Evolutionary conservation across 1,140 invertebrate species (phyloP), one percentile per base, ranked within the genome.

Genomic region (Eriosoma lanigerum): DNA sequence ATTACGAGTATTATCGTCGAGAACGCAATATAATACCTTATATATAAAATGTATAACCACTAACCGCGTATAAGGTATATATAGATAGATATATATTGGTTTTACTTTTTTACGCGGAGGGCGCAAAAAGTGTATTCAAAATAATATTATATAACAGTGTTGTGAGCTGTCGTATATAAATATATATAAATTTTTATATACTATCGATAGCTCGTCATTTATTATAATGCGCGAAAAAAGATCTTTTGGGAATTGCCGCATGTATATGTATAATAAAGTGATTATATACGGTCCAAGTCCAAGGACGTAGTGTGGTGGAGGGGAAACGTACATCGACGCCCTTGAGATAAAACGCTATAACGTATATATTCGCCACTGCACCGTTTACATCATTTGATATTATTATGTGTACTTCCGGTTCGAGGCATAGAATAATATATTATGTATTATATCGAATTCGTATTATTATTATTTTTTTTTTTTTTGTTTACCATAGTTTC

Each of bases 161-260:
- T n/a, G n/a, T n/a, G n/a, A n/a, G n/a, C n/a, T n/a, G n/a, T n/a
- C n/a, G n/a, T n/a, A n/a, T 32, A 0, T 62, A 64, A 2, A 10
- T 32, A 15, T n/a, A n/a, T 19, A 38, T 32, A 60, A 29, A 58
- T 58, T 29, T n/a, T 64, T 19, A n/a, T n/a, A n/a, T n/a, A n/a
- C n/a, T n/a, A n/a, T n/a, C n/a, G n/a, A n/a, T n/a, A n/a, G n/a
- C n/a, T n/a, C n/a, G 29, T 44, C n/a, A 21, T 44, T n/a, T n/a
- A 19, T 24, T 26, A 58, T 5, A 13, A 58, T 15, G 17, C 12
- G 12, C 10, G n/a, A 10, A 24, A 68, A 46, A 44, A 46, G 38
- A 68, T 68, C 64, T 46, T 68, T 68, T 24, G 64, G 64, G 38
- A 68, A 68, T 68, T 46, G 60, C 8, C 26, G 19, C 21, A 3